Conservation (phyloP, 2,113 vertebrate genomes). For the Caloenas nicobarica region DNA sequence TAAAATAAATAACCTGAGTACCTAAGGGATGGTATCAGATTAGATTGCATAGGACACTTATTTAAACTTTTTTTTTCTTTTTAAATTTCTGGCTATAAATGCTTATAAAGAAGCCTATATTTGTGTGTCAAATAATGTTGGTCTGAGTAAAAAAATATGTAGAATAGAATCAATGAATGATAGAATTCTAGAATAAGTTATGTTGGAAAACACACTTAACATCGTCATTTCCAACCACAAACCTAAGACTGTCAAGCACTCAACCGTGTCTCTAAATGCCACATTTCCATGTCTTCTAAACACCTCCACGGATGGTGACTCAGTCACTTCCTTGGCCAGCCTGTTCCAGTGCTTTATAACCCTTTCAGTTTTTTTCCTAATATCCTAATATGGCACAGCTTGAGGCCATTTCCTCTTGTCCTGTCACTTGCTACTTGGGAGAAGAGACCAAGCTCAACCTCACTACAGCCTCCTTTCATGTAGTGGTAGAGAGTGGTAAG, state of each 20-base stretch:
- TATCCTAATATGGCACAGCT: not conserved
- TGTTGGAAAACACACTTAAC: not conserved
- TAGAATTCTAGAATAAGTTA: not conserved
- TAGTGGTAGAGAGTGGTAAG: not conserved
- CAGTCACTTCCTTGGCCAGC: not conserved
- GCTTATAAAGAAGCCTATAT: not conserved
- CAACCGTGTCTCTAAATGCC: not conserved
- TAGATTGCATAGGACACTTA: constrained; percentile 15
- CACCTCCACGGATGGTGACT: not conserved
- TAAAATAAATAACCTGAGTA: constrained; percentile 26
- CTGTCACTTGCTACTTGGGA: not conserved
- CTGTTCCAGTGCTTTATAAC: not conserved
- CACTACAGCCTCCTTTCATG: not conserved
- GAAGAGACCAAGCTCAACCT: rapidly evolving
- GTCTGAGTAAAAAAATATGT: not conserved
- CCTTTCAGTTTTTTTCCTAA: not conserved
- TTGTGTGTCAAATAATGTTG: not conserved
- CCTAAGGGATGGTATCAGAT: constrained; percentile 7
- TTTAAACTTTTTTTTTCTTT: not conserved
- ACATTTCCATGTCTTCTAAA: not conserved
- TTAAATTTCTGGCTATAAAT: not conserved
- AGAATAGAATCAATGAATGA: not conserved
- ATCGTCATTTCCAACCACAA: not conserved
- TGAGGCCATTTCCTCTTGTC: not conserved
- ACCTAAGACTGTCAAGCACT: not conserved